Conservation (phyloP, 2,888 invertebrate species). For the Caenorhabditis sp. region DNA sequence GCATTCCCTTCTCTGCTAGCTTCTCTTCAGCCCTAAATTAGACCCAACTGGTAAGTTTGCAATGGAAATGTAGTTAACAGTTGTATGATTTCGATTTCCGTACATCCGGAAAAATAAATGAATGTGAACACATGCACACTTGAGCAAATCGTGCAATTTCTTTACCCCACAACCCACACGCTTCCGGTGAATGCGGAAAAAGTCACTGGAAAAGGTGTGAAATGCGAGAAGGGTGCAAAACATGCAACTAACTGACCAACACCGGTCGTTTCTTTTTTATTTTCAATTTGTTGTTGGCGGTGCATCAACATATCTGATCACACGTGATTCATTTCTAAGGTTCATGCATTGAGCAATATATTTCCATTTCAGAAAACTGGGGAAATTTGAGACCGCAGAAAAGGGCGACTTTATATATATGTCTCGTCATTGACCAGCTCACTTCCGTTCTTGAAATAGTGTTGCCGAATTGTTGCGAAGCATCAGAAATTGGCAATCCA, state of each 20-base stretch:
- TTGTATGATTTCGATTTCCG: constrained; percentile 12
- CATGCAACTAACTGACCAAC: constrained; percentile 11
- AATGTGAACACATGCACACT: constrained; percentile 30
- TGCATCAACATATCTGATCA: constrained; percentile 40
- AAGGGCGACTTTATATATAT: constrained; percentile 16
- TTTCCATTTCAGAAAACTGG: constrained; percentile 14
- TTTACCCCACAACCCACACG: constrained; percentile 23
- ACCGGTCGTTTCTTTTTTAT: background rate
- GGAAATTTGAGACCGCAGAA: constrained; percentile 32
- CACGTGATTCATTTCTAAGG: constrained; percentile 24
- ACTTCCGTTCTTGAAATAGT: constrained; percentile 33
- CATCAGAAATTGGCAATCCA: too few species aligned
- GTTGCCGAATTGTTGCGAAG: background rate
- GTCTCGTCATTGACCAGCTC: constrained; percentile 28
- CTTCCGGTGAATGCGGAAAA: constrained; percentile 24
- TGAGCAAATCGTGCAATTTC: constrained; percentile 32
- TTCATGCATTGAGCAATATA: constrained; percentile 23
- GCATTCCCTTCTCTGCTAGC: constrained; percentile 21
- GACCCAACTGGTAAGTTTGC: constrained; percentile 19
- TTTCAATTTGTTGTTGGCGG: constrained; percentile 27
- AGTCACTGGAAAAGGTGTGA: constrained; percentile 30
- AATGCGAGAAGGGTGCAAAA: constrained; percentile 44
- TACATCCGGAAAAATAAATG: background rate
- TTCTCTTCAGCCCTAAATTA: constrained; percentile 4
- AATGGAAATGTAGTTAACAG: constrained; percentile 9